phyloP scores from a whole-genome alignment of 2,113 vertebrate genomes.

The Scortum barcoo region DNA sequence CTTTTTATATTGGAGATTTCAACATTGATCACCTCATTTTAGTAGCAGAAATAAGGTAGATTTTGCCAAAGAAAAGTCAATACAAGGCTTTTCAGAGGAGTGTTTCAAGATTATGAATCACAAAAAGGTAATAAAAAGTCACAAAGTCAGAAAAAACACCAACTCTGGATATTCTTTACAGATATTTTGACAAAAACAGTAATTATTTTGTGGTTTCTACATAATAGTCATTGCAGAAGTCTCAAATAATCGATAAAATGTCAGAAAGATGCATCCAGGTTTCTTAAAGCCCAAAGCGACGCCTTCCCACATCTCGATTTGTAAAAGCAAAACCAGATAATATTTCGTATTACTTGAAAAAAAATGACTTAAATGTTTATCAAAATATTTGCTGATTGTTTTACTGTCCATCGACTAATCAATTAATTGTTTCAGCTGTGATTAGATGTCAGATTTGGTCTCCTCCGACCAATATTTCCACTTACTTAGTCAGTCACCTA shows the following conservation, averaged over 20 bases:
- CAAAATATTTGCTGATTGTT: background rate
- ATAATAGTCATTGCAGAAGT: background rate
- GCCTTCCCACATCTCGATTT: too few species aligned
- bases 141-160: background rate
- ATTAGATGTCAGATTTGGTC: background rate
- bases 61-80: background rate
- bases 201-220: background rate
- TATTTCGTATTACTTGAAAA: background rate
- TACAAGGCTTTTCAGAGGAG: background rate
- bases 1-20: constrained; percentile 33
- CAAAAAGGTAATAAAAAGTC: background rate
- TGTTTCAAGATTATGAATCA: background rate
- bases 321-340: too few species aligned
- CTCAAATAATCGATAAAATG: background rate
- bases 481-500: background rate
- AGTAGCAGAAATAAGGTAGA: background rate
- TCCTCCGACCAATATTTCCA: background rate
- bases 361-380: too few species aligned
- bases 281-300: background rate
- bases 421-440: too few species aligned
- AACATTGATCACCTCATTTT: background rate
- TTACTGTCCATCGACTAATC: background rate
- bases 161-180: background rate
- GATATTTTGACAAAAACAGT: background rate
- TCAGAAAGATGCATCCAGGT: background rate